Evolutionary conservation across 2,113 vertebrate species (phyloP).

Genomic region (Trogon melanurus): DNA sequence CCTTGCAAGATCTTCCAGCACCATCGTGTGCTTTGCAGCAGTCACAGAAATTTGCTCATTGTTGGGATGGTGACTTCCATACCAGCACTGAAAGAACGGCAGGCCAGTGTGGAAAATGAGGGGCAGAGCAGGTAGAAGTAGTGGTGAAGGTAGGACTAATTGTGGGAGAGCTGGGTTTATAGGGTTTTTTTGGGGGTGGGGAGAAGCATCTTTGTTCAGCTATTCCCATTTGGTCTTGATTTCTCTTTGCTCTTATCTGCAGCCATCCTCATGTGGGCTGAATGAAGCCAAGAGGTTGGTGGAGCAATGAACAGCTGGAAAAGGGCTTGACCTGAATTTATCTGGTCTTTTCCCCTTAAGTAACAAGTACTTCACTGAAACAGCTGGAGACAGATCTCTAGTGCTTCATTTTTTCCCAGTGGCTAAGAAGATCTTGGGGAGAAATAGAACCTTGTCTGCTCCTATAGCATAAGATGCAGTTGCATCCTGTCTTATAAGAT

Average conservation of each 20-base stretch:
- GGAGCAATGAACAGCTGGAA: neutral
- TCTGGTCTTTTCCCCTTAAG: neutral
- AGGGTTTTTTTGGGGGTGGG: neutral
- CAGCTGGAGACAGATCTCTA: neutral
- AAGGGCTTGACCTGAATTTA: neutral
- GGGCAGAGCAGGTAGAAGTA: neutral
- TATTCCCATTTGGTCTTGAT: neutral
- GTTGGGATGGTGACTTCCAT: neutral
- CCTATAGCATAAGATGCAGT: neutral
- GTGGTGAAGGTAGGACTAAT: neutral
- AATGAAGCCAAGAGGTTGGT: neutral
- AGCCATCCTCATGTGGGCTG: neutral
- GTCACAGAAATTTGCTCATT: neutral
- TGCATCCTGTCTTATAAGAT: neutral
- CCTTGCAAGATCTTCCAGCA: neutral
- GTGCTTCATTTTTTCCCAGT: neutral
- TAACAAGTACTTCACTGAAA: neutral
- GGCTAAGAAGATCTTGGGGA: neutral
- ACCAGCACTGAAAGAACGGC: neutral
- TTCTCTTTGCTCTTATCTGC: neutral
- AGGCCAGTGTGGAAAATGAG: neutral
- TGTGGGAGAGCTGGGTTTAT: neutral
- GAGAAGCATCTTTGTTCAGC: neutral
- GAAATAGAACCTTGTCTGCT: neutral
- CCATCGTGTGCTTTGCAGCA: neutral